phyloP scores from a whole-genome alignment of 1,140 invertebrate species.

The Harlomillsia oculata region DNA sequence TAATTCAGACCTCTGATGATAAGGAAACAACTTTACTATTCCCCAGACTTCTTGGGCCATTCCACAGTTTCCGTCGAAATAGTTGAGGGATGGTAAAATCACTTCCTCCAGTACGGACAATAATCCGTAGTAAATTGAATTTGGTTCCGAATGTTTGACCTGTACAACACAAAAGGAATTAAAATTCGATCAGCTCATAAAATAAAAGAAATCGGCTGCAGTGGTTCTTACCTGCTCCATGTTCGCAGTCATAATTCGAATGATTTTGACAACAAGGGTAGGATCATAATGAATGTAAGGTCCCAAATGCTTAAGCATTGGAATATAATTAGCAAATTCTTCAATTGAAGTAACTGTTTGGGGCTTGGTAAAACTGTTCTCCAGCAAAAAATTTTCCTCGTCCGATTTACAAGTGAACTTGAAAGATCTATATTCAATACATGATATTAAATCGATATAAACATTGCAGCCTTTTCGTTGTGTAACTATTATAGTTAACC shows the following conservation, averaged over 20 bases:
- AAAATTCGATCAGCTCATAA: not conserved
- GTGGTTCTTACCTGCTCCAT: conserved; percentile 41
- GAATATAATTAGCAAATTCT: conserved; percentile 63
- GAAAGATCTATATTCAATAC: no score
- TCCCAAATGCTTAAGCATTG: conserved; percentile 78
- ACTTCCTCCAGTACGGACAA: conserved; percentile 75
- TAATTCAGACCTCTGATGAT: conserved; percentile 62
- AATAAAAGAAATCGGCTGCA: not conserved
- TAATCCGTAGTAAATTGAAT: conserved; percentile 62
- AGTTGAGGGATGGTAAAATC: conserved; percentile 77
- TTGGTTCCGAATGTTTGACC: conserved; percentile 28
- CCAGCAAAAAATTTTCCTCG: no score
- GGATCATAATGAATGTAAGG: conserved; percentile 80
- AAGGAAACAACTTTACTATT: conserved; percentile 81
- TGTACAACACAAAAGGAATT: conserved; percentile 6
- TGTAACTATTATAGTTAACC: conserved; percentile 63
- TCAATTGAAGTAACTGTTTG: no score
- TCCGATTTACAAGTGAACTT: no score
- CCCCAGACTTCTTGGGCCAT: conserved; percentile 93
- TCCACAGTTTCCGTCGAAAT: conserved; percentile 88
- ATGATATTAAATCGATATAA: no score
- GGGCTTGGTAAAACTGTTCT: no score
- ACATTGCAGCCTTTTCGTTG: no score
- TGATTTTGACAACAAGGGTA: conserved; percentile 76
- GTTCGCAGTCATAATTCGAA: conserved; percentile 51